These are phyloP conservation scores for Sisor rabdophorus DNA, from an alignment of 2,113 vertebrate species.

Conservation along the genomic window DNA sequence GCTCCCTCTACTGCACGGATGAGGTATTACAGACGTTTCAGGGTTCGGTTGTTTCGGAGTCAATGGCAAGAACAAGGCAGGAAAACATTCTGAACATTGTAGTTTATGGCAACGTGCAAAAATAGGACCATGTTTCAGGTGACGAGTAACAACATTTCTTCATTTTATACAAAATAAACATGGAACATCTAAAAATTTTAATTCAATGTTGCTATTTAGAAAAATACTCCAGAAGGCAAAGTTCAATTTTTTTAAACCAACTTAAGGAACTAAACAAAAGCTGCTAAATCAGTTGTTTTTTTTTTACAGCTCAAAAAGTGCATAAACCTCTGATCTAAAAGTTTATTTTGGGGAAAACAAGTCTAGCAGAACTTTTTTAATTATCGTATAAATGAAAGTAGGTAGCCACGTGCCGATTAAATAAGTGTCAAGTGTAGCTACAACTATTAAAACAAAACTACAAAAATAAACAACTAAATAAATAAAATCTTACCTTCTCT, in stretches of 20 bases:
- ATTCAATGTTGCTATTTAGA: neutral
- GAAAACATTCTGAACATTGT: neutral
- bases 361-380: no score
- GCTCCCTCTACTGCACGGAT: conserved; percentile 42
- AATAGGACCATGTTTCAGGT: neutral
- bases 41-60: neutral
- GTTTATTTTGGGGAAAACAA: no score
- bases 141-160: neutral
- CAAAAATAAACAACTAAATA: neutral
- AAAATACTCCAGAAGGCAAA: no score
- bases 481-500: conserved; percentile 75
- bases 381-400: no score
- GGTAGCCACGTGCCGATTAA: neutral
- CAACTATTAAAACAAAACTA: neutral
- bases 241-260: no score
- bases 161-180: neutral
- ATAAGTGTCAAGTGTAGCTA: no score
- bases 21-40: neutral
- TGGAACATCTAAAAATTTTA: neutral
- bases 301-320: no score
- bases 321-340: no score
- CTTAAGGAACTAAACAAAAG: no score
- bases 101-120: neutral
- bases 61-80: neutral
- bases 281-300: no score